Conservation (phyloP, 2,888 invertebrate genomes). For the Sarcophaga rosellei region DNA sequence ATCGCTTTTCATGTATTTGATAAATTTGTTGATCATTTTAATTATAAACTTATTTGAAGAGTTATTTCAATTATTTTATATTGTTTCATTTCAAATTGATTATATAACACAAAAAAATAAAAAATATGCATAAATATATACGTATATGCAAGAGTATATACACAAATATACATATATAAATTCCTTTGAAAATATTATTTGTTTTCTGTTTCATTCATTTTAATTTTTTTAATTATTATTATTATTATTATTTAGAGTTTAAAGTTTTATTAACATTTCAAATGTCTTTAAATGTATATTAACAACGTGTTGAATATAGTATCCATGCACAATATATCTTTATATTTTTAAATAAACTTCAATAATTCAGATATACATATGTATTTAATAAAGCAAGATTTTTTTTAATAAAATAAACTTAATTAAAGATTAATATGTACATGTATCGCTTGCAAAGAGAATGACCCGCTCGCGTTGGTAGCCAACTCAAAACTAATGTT, state of each 20-base stretch:
- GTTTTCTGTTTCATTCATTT: neutral
- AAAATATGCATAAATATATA: neutral
- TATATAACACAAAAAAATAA: constrained; percentile 58
- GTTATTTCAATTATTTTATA: neutral
- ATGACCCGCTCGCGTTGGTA: constrained; percentile 82
- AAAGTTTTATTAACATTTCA: no score
- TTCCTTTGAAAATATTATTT: neutral
- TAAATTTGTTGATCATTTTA: constrained; percentile 15
- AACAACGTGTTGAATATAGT: neutral
- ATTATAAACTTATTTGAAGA: no score
- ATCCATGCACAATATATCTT: constrained; percentile 29
- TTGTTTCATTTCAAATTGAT: constrained; percentile 43
- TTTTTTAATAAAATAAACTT: constrained; percentile 66
- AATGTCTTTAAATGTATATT: no score
- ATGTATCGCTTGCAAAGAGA: constrained; percentile 81
- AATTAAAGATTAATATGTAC: constrained; percentile 74
- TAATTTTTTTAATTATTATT: neutral
- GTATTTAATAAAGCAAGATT: neutral
- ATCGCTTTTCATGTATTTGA: constrained; percentile 10
- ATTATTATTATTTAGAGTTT: no score
- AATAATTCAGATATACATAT: neutral
- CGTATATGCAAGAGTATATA: neutral
- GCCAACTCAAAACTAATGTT: constrained; percentile 82
- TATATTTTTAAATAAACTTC: constrained; percentile 22
- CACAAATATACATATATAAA: neutral